Conservation (phyloP, 2,797 vertebrate genomes). For the Xenentodon cancila region DNA sequence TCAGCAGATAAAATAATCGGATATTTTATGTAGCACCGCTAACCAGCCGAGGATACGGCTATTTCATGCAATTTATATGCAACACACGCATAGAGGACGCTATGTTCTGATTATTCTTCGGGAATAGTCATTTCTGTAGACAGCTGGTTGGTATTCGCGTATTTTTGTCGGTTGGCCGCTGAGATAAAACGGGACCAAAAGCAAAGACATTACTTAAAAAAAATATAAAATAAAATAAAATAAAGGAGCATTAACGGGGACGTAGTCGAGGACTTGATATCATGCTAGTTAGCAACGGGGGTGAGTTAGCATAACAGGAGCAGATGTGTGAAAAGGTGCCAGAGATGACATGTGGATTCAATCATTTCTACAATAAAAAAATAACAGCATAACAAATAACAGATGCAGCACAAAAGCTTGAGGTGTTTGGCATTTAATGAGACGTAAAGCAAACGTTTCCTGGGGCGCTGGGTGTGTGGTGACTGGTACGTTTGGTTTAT, state of each 20-base stretch:
- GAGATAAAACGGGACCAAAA: constrained; percentile 1
- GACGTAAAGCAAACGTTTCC: constrained; percentile 5
- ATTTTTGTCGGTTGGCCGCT: constrained; percentile 11
- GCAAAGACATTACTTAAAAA: constrained; percentile 61
- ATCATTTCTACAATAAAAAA: neutral
- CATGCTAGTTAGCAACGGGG: constrained; percentile 60
- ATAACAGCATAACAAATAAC: no score
- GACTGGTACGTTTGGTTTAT: constrained; percentile 4
- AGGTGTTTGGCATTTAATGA: neutral
- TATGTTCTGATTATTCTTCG: neutral
- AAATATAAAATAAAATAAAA: no score
- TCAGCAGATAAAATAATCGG: no score
- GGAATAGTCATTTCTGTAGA: neutral
- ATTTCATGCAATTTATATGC: constrained; percentile 16
- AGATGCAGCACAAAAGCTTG: neutral
- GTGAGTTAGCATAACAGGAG: constrained; percentile 61
- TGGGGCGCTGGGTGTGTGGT: constrained; percentile 2
- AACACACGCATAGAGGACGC: constrained; percentile 15
- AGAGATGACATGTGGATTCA: neutral
- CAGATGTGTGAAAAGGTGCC: constrained; percentile 6
- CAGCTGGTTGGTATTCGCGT: neutral
- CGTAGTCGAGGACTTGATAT: constrained; percentile 35
- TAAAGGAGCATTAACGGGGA: constrained; percentile 52
- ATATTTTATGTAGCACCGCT: neutral
- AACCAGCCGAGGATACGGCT: constrained; percentile 44